A percentile compares a stretch with the other conserved stretches of the same genome.
phyloP scores from a whole-genome alignment of 2,797 vertebrate genomes.

The Phrynocephalus guinanensis region DNA sequence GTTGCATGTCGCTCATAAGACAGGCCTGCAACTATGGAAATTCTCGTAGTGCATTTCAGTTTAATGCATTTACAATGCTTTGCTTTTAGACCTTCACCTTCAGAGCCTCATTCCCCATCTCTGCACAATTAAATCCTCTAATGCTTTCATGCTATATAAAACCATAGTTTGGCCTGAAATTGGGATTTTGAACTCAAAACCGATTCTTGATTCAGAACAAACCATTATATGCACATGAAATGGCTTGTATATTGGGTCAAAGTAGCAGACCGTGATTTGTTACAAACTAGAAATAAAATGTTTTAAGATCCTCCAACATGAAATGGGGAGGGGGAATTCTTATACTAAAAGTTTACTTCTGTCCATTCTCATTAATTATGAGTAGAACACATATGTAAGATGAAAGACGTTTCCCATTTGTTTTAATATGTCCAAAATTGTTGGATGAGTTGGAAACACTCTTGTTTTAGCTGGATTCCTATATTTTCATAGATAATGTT shows the following conservation, averaged over 20 bases:
- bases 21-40: too few species aligned
- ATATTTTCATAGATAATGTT: background rate
- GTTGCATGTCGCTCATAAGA: too few species aligned
- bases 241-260: background rate
- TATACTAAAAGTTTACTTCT: background rate
- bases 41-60: too few species aligned
- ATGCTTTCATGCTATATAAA: too few species aligned
- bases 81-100: too few species aligned
- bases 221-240: background rate
- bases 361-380: background rate
- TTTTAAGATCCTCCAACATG: background rate
- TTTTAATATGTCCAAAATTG: background rate
- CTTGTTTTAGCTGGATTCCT: background rate
- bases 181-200: background rate
- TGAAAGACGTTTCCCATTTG: constrained; percentile 31
- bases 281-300: background rate
- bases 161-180: background rate
- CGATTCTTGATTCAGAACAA: background rate
- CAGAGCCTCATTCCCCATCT: too few species aligned
- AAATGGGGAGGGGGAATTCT: background rate
- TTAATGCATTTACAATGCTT: too few species aligned
- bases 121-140: too few species aligned
- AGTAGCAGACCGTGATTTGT: background rate
- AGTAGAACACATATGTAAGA: background rate
- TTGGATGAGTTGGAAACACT: constrained; percentile 23